Conservation (phyloP, 2,113 vertebrate genomes). For the Cinclus cinclus region DNA sequence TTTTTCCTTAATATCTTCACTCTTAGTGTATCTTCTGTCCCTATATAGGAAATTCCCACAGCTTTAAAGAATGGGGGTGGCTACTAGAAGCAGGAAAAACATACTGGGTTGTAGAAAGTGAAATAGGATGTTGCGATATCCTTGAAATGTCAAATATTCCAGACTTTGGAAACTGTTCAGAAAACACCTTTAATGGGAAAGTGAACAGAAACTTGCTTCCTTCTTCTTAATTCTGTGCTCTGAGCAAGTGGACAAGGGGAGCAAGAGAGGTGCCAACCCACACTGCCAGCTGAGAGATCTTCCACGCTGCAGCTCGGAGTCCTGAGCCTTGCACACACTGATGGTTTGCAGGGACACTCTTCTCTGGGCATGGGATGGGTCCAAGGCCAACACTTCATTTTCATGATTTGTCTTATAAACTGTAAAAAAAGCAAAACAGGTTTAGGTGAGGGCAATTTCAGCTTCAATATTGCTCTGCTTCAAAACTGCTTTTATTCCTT, state of each 20-base stretch:
- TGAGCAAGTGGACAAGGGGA: not conserved
- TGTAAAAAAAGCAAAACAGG: not conserved
- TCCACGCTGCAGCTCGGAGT: rapidly evolving
- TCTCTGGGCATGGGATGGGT: not conserved
- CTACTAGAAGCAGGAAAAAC: not conserved
- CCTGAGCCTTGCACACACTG: too few species aligned
- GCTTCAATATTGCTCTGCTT: not conserved
- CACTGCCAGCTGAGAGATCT: rapidly evolving
- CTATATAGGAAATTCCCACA: not conserved
- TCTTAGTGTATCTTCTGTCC: not conserved
- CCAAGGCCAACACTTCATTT: not conserved
- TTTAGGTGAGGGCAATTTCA: not conserved
- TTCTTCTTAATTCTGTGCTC: not conserved
- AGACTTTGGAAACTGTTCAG: not conserved
- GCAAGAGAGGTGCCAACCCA: not conserved
- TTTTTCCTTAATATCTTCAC: not conserved
- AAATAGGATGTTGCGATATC: not conserved
- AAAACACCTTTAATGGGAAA: not conserved
- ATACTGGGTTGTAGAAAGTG: not conserved
- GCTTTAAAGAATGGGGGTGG: not conserved
- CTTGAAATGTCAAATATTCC: not conserved
- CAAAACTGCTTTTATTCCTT: not conserved
- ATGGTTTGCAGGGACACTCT: not conserved
- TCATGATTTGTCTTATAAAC: not conserved
- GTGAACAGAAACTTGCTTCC: not conserved